Base-by-base conservation (phyloP, 2,888 invertebrate species). In the Epinotia bilunana region DNA sequence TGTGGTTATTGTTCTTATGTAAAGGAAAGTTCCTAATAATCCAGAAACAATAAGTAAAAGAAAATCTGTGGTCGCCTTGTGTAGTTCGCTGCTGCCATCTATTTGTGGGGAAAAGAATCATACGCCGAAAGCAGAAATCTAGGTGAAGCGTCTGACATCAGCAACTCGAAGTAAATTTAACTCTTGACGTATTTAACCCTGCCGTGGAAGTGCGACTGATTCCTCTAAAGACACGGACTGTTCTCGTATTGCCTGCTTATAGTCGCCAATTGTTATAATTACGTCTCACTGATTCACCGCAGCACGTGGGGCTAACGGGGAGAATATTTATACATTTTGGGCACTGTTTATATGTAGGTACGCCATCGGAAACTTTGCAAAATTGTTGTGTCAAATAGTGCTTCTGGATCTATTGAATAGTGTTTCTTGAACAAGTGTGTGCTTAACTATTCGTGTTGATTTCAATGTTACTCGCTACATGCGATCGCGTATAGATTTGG, bases 91-190 rank as follows among this genome's bases (percentile, higher is more conserved):
- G 82, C 87, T 86, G 91, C 92, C 92, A 91, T 91, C 91, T 92
- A 87, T 89, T 87, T 86, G 86, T 83, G 84, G 80, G 83, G 73
- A 83, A 87, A 87, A 85, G 86, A 89, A 90, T 86, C 86, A 83
- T 84, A 83, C 82, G 84, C 81, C 86, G 84, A 86, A 90, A 88
- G 82, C 86, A 84, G 87, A 88, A 91, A 92, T 91, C 90, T 93
- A 92, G 93, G 91, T 93, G 92, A 92, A 91, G 88, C 90, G 86
- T 92, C 92, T 93, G 91, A 93, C 93, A 93, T 93, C 93, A 93
- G 87, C 93, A 87, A 87, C 81, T 84, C 84, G 82, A 84, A 90
- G 91, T 93, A 93, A 92, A 91, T 90, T 93, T 93, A 93, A 93
- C 93, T 92, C 86, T 83, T 91, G 92, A 93, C 92, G 93, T 92